Percentiles rank a stretch among this genome's conserved stretches.
These are phyloP conservation scores for Ennomos erosarius DNA, from an alignment of 2,888 invertebrate genomes.

Conservation along the genomic window DNA sequence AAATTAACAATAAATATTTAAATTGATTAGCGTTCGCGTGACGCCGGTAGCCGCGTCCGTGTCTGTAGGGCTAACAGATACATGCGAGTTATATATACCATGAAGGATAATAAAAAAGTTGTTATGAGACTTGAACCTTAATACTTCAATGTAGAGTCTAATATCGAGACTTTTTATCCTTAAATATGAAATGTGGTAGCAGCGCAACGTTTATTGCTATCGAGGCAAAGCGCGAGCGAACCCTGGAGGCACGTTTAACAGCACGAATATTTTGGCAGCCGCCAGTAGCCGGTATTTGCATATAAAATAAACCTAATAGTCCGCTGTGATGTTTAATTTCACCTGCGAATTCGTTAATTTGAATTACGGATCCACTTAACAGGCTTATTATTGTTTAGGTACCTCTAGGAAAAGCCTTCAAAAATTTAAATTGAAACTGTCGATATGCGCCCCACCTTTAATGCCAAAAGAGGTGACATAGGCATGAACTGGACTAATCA, in stretches of 20 bases:
- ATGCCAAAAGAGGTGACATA: neutral
- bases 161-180: conserved; percentile 19
- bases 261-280: conserved; percentile 51
- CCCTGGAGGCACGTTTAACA: conserved; percentile 54
- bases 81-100: conserved; percentile 32
- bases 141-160: conserved; percentile 21
- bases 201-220: conserved; percentile 38
- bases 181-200: conserved; percentile 24
- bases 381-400: neutral
- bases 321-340: conserved; percentile 30
- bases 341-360: conserved; percentile 19
- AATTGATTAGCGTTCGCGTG: conserved; percentile 62
- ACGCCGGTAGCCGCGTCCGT: conserved; percentile 70
- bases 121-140: conserved; percentile 18
- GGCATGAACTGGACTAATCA: conserved; percentile 42
- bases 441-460: no score
- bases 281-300: conserved; percentile 44
- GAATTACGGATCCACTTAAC: conserved; percentile 6
- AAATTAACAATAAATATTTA: conserved; percentile 47
- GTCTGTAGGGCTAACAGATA: conserved; percentile 55
- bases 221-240: conserved; percentile 46
- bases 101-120: conserved; percentile 12
- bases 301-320: conserved; percentile 31
- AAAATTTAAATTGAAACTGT: no score
- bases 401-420: no score